These are phyloP conservation scores for Melanaphis sacchari DNA, from an alignment of 1,140 invertebrate species.

Conservation along the genomic window DNA sequence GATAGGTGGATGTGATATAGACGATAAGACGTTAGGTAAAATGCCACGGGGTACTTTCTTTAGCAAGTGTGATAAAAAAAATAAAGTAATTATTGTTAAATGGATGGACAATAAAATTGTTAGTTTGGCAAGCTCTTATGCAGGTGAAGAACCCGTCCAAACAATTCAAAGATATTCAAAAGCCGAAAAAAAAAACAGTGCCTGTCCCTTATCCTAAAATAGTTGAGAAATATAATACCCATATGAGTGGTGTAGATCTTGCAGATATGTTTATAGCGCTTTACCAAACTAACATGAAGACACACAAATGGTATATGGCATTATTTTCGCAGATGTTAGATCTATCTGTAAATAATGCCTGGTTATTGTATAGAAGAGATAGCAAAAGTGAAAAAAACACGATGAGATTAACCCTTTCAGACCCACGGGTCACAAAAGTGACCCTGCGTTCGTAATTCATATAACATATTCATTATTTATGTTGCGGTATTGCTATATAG, in stretches of 20 bases:
- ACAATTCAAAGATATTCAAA: constrained; percentile 30
- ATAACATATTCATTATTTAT: too few relatives aligned
- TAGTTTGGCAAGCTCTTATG: constrained; percentile 60
- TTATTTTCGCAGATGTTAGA: constrained; percentile 58
- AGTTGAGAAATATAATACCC: too few relatives aligned
- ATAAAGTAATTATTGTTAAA: constrained; percentile 62
- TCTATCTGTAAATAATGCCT: constrained; percentile 49
- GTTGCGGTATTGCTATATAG: too few relatives aligned
- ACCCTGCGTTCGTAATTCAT: too few relatives aligned
- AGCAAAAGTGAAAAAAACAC: background rate
- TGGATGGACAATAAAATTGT: constrained; percentile 66
- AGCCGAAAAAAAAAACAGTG: constrained; percentile 60
- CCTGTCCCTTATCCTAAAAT: too few relatives aligned
- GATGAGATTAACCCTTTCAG: background rate
- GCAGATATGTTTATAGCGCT: constrained; percentile 64
- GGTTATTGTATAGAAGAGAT: constrained; percentile 26
- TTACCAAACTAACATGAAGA: constrained; percentile 60
- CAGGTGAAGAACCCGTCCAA: constrained; percentile 60
- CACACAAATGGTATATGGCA: constrained; percentile 59
- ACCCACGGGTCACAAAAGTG: too few relatives aligned
- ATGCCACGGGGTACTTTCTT: too few relatives aligned
- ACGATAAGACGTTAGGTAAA: too few relatives aligned
- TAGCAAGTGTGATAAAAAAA: constrained; percentile 58
- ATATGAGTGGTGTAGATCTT: too few relatives aligned
- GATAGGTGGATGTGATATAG: too few relatives aligned